Percentiles rank a stretch among this genome's conserved stretches.
Evolutionary conservation across 1,140 invertebrate genomes (phyloP).

Genomic region (Hyphantria cunea): DNA sequence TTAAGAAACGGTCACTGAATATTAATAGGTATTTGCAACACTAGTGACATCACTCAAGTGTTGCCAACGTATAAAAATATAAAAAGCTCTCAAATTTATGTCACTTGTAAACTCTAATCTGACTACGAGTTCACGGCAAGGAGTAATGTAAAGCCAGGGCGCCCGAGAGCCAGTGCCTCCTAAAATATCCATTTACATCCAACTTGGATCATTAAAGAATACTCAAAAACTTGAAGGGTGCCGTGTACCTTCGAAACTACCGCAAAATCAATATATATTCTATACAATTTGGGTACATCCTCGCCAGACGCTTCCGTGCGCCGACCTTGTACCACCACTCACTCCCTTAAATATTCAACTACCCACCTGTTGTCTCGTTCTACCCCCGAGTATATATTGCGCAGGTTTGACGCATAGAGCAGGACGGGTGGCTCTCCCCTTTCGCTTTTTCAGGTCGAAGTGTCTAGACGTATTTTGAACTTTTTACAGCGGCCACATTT

Average conservation of each 20-base stretch:
- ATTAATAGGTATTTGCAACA: no score
- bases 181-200: conserved; percentile 9
- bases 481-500: conserved; percentile 57
- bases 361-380: conserved; percentile 62
- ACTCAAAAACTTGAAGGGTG: conserved; percentile 18
- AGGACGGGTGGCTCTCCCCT: conserved; percentile 54
- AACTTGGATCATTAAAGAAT: conserved; percentile 26
- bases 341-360: conserved; percentile 35
- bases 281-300: conserved; percentile 66
- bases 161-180: no score
- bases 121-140: no score
- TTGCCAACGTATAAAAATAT: no score
- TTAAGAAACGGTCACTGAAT: no score
- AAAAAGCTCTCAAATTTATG: no score
- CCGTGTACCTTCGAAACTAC: conserved; percentile 43
- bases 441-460: conserved; percentile 67
- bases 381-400: conserved; percentile 47
- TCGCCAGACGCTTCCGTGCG: conserved; percentile 74
- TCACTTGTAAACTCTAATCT: no score
- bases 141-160: no score
- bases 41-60: no score
- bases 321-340: conserved; percentile 63
- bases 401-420: conserved; percentile 66
- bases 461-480: conserved; percentile 76
- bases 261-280: conserved; percentile 56